These are phyloP conservation scores for Porites rus DNA, from an alignment of 92 coral and sea anemone genomes.

Conservation along the genomic window DNA sequence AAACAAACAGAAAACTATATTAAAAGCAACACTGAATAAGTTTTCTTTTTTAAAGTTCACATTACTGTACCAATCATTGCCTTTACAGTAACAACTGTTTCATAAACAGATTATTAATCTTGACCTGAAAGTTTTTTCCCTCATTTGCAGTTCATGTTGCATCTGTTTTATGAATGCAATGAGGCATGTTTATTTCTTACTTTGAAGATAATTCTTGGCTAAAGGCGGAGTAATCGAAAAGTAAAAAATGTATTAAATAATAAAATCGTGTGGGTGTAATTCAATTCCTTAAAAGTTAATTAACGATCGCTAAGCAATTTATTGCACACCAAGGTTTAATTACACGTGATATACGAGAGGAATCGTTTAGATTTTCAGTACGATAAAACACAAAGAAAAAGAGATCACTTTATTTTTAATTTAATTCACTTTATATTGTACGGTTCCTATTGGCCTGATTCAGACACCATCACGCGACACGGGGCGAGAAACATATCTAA, in stretches of 20 bases:
- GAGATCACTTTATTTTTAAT: neutral
- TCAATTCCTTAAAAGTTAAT: neutral
- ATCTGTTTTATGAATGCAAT: neutral
- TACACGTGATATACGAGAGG: neutral
- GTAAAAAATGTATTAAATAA: too few species aligned
- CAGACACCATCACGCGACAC: too few species aligned
- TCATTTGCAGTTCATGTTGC: neutral
- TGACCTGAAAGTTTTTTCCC: neutral
- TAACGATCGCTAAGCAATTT: neutral
- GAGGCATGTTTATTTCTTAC: too few species aligned
- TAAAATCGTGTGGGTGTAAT: too few species aligned
- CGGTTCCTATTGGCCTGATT: too few species aligned
- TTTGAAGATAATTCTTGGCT: neutral
- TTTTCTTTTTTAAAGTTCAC: neutral
- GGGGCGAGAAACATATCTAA: too few species aligned
- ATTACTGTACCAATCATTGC: neutral
- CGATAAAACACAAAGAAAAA: neutral
- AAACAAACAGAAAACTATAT: neutral
- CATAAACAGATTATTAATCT: neutral
- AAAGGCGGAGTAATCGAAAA: too few species aligned
- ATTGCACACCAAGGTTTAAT: neutral
- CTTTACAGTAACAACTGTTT: neutral
- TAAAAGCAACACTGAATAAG: neutral
- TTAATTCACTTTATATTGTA: too few species aligned
- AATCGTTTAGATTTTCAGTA: neutral